Base-by-base conservation (phyloP, 2,113 vertebrate genomes). In the Apeltes quadracus region DNA sequence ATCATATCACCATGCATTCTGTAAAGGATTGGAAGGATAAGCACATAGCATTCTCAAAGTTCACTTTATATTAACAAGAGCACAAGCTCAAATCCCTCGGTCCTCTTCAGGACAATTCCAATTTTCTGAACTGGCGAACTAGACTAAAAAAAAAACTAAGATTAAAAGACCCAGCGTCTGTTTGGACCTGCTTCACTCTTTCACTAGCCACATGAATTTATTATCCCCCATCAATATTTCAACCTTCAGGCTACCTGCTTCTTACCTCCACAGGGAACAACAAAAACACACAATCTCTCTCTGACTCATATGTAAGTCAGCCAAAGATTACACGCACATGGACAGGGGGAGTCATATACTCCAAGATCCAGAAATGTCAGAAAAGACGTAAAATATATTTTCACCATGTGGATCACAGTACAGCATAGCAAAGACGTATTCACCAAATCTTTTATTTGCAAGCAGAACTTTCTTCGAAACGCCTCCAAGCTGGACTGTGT, bases 221-320 rank as follows among this genome's bases (percentile, higher is more conserved):
- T 90, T 75, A 92, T 91, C 56, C 70, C 75, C 79, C 88, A 92
- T 93, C 82, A 88, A 91, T 92, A 91, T 91, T 94, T 92, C 61
- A 92, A 61, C 66, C 83, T 79, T 66, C 34, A 63, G 76, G 75
- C 68, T 71, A 91, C 88, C 87, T 90, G 85, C 82, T 58, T 78
- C 69, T 78, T 32, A 83, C 44, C 62, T 81, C 81, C 62, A 43
- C 32, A 61, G 80, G 75, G 78, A 78, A 75, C 56, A 66, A 87
- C 62, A 84, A 90, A 88, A 83, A 80, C 54, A 76, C 48, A 73
- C 48, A 54, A 50, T 16, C 46, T 73, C 7, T 72, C 57, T 80
- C 32, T 62, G 53, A 72, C 55, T 75, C 36, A n/a, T 54, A 68
- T 68, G 77, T 36, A 58, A n/a, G 14, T 34, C 38, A 36, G 48